Evolutionary conservation across 2,888 invertebrate species (phyloP).

Genomic region (Polietes domitor): DNA sequence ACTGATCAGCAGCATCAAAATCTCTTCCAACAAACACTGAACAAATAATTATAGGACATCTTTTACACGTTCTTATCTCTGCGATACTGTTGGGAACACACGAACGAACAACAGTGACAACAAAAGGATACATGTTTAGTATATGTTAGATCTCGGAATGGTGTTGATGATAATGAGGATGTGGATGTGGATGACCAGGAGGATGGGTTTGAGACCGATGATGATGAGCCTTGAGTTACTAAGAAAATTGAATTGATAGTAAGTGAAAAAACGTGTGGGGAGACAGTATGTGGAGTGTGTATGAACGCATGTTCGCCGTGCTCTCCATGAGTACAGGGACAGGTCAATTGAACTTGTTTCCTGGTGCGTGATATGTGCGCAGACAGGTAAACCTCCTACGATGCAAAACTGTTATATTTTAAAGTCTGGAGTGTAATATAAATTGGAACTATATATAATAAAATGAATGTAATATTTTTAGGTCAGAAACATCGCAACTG

Average conservation of each 20-base stretch:
- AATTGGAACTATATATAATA: too few species aligned
- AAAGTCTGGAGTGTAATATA: too few species aligned
- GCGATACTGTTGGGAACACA: not conserved
- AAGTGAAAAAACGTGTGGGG: constrained; percentile 63
- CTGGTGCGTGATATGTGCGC: constrained; percentile 12
- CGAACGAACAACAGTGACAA: not conserved
- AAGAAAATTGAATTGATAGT: constrained; percentile 63
- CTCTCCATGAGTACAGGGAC: not conserved
- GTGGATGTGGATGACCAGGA: not conserved
- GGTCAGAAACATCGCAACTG: too few species aligned
- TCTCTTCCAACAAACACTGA: constrained; percentile 40
- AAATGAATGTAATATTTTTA: too few species aligned
- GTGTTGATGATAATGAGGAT: not conserved
- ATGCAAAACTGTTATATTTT: not conserved
- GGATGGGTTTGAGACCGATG: not conserved
- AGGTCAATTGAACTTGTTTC: constrained; percentile 20
- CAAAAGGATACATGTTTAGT: not conserved
- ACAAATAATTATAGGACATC: constrained; percentile 63
- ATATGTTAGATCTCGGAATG: not conserved
- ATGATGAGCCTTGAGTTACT: constrained; percentile 44
- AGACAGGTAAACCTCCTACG: not conserved
- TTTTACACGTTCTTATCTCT: constrained; percentile 66
- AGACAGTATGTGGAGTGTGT: constrained; percentile 49
- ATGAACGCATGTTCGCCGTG: not conserved
- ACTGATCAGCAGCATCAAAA: constrained; percentile 52